Evolutionary conservation across 2,113 vertebrate genomes (phyloP).

Genomic region (Coturnix japonica): DNA sequence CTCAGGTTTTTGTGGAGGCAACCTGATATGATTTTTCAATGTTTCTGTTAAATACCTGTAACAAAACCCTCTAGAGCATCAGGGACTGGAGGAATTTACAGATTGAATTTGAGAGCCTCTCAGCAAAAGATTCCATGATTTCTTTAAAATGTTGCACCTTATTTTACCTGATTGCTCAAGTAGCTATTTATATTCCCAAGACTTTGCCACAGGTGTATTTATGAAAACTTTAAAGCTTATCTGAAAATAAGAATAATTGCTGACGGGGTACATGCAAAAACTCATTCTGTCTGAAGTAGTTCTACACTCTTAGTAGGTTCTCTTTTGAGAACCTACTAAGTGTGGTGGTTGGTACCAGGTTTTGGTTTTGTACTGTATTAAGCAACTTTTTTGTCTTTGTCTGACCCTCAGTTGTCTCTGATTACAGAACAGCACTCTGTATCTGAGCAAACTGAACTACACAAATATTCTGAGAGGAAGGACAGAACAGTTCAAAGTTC

Average conservation of each 20-base stretch:
- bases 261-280: background rate
- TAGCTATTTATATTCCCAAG: background rate
- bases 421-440: background rate
- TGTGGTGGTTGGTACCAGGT: background rate
- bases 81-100: background rate
- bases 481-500: background rate
- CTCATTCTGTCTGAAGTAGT: background rate
- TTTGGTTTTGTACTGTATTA: background rate
- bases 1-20: background rate
- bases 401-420: background rate
- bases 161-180: background rate
- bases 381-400: background rate
- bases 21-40: background rate
- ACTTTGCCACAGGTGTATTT: background rate
- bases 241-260: background rate
- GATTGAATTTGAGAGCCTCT: background rate
- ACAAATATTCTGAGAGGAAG: background rate
- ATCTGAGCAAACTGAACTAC: background rate
- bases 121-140: background rate
- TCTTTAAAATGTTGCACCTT: background rate
- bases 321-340: too few relatives aligned
- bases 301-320: background rate
- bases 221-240: background rate
- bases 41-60: background rate
- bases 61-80: background rate